Evolutionary conservation across 2,797 vertebrate species (phyloP), one percentile per base, ranked within the genome.

Genomic region (Centroberyx gerrardi): DNA sequence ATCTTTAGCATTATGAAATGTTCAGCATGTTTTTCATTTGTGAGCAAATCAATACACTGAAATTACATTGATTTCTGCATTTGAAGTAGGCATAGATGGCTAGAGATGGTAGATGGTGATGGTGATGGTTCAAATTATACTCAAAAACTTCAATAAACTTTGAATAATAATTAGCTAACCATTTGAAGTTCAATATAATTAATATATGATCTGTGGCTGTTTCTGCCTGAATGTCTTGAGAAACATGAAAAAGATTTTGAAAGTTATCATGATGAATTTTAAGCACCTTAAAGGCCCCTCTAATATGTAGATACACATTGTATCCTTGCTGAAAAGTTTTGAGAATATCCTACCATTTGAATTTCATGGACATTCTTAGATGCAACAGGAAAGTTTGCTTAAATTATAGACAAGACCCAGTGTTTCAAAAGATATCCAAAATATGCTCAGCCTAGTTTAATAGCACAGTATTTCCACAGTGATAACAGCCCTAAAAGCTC

Each of bases 101-200:
- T 29, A 14, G 0, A 69, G 3, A 51, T 48, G 17, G 48, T 54
- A 9, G 49, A 51, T 15, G 58, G 64, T 63, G 49, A 51, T 15
- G 58, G 64, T 63, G 4, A 74, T 31, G 22, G 3, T 46, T 61
- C 13, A 62, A 65, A 36, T 54, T 58, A 29, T 10, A 36, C 17
- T 38, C 13, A 17, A 18, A 42, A 36, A 67, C 5, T 2, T 17
- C 6, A n/a, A 31, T 17, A 33, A 22, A 31, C 55, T 13, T 14
- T 8, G 55, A 62, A 48, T 72, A 51, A n/a, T 22, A 53, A 54
- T 49, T 53, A 4, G 53, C 29, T 31, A 33, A 13, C 10, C 8
- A 42, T 68, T 40, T 54, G 38, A 52, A 63, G 64, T 74, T 7
- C 29, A 36, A 48, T 63, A 15, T 54, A 68, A 78, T 60, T 55